Percentiles rank a stretch among this genome's conserved stretches.
Evolutionary conservation across 2,888 invertebrate species (phyloP).

Genomic region (Brenthis hecate): DNA sequence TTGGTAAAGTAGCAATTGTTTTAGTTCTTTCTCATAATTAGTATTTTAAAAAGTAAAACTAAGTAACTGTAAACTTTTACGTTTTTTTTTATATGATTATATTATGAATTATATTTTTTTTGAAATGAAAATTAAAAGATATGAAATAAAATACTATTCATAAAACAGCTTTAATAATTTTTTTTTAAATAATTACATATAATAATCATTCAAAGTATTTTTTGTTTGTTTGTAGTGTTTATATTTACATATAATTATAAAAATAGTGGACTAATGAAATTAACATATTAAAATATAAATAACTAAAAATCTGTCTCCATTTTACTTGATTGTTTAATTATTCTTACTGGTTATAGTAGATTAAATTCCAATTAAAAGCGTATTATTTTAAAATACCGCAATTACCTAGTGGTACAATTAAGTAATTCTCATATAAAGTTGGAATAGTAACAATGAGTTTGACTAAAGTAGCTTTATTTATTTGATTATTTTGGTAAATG

Average conservation of each 20-base stretch:
- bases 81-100: background rate
- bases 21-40: conserved; percentile 15
- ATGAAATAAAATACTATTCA: too few species aligned
- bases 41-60: conserved; percentile 12
- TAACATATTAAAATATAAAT: background rate
- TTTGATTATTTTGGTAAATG: conserved; percentile 2
- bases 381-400: conserved; percentile 13
- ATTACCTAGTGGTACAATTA: conserved; percentile 4
- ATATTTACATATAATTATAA: too few species aligned
- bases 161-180: too few species aligned
- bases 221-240: too few species aligned
- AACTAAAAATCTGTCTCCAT: background rate
- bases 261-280: too few species aligned
- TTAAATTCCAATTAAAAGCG: conserved; percentile 16
- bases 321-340: conserved; percentile 8
- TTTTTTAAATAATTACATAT: too few species aligned
- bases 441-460: background rate
- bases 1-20: conserved; percentile 13
- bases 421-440: conserved; percentile 6
- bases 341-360: conserved; percentile 8
- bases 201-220: too few species aligned
- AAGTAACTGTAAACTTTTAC: conserved; percentile 4
- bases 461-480: conserved; percentile 6
- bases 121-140: too few species aligned
- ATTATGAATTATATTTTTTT: too few species aligned